These are phyloP conservation scores for Brenthis ino DNA, from an alignment of 2,888 invertebrate genomes.

Conservation along the genomic window DNA sequence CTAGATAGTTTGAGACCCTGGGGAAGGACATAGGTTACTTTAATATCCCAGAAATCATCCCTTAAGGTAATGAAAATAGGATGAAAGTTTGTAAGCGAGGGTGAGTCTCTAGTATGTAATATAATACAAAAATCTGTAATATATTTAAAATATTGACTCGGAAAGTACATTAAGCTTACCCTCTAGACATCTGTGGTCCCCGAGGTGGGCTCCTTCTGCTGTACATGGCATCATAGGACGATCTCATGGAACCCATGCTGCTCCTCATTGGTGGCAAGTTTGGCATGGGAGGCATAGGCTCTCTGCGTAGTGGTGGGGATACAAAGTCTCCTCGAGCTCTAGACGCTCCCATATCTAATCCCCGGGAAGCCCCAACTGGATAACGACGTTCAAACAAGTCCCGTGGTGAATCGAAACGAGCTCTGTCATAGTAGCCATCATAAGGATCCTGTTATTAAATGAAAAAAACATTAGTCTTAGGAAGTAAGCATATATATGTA, in stretches of 20 bases:
- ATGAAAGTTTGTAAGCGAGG: no score
- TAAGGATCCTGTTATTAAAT: conserved; percentile 83
- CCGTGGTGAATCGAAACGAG: conserved; percentile 88
- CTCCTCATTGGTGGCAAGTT: conserved; percentile 84
- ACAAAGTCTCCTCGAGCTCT: conserved; percentile 85
- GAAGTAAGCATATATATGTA: conserved; percentile 1
- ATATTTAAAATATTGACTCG: background rate
- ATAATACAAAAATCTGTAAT: no score
- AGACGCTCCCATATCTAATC: conserved; percentile 80
- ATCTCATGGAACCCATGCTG: conserved; percentile 86
- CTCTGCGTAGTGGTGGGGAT: conserved; percentile 89
- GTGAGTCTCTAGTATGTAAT: no score
- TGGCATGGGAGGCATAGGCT: conserved; percentile 91
- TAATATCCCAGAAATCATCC: no score
- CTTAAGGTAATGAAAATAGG: no score
- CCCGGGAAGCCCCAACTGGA: conserved; percentile 81
- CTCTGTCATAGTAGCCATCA: conserved; percentile 91
- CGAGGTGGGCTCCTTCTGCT: conserved; percentile 90
- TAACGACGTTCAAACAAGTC: conserved; percentile 92
- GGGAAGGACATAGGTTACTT: no score
- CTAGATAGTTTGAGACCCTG: no score
- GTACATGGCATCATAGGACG: conserved; percentile 90
- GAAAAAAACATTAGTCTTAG: background rate
- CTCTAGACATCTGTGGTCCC: conserved; percentile 79
- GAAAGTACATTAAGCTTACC: conserved; percentile 57